phyloP scores from a whole-genome alignment of 1,140 invertebrate species.

The Nylanderia fulva region DNA sequence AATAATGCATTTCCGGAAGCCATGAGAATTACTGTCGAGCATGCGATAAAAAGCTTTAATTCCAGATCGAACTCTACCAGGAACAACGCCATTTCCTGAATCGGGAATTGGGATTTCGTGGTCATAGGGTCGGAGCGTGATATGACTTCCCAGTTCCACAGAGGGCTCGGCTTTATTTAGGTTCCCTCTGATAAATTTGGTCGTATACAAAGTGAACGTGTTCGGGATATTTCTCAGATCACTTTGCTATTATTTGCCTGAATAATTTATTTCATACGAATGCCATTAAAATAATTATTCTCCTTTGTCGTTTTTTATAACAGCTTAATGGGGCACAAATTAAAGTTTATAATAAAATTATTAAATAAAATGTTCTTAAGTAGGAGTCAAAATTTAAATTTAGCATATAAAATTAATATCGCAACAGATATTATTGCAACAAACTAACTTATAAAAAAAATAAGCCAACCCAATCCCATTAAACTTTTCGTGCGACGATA shows the following conservation, averaged over 20 bases:
- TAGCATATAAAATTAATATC: neutral
- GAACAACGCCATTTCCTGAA: constrained; percentile 60
- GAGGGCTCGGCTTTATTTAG: constrained; percentile 63
- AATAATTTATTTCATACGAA: neutral
- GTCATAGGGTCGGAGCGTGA: constrained; percentile 54
- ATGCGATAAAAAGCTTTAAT: constrained; percentile 50
- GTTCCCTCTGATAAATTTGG: constrained; percentile 57
- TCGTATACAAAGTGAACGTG: constrained; percentile 58
- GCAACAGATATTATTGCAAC: neutral
- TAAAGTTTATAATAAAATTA: neutral
- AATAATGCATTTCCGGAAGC: constrained; percentile 39
- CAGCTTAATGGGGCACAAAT: neutral
- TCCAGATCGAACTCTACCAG: constrained; percentile 36
- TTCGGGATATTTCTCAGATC: constrained; percentile 13
- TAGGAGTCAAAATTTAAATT: neutral
- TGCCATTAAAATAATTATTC: neutral
- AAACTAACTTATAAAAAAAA: neutral
- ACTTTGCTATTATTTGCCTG: neutral
- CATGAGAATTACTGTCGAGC: constrained; percentile 23
- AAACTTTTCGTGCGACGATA: neutral
- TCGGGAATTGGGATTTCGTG: constrained; percentile 64
- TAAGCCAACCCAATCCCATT: neutral
- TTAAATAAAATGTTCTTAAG: neutral
- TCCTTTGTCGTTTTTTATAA: neutral
- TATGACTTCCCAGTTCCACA: constrained; percentile 57